Evolutionary conservation across 1,140 invertebrate genomes (phyloP).

Genomic region (Leptopilina clavipes): DNA sequence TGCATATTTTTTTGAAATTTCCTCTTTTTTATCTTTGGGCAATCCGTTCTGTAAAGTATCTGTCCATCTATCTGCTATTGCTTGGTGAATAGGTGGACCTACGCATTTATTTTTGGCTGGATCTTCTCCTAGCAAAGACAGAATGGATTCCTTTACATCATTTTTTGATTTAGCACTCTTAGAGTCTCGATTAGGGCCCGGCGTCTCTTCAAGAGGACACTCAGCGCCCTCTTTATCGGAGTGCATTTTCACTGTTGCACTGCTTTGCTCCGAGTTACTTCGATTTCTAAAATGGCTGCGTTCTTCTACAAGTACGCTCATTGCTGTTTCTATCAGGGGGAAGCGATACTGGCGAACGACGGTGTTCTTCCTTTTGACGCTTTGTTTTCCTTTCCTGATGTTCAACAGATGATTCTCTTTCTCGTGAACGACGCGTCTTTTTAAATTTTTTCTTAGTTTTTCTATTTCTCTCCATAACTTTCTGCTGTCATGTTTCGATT

Average conservation of each 20-base stretch:
- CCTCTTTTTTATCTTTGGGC: background rate
- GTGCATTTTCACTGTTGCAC: too few relatives aligned
- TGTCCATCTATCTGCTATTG: background rate
- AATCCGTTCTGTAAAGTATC: background rate
- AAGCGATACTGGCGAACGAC: background rate
- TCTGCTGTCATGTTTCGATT: background rate
- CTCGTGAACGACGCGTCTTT: background rate
- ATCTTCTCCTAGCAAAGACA: background rate
- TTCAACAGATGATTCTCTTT: background rate
- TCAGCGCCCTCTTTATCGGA: background rate
- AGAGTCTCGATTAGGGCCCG: background rate
- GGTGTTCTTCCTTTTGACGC: background rate
- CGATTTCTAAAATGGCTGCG: too few relatives aligned
- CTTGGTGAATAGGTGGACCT: background rate
- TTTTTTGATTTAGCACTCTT: background rate
- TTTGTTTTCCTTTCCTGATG: background rate
- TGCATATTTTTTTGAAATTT: background rate
- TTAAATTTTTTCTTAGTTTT: background rate
- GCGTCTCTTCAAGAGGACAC: background rate
- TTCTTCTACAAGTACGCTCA: background rate
- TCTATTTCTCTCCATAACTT: background rate
- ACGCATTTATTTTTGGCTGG: background rate
- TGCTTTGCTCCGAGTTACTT: too few relatives aligned
- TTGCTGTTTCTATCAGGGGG: background rate
- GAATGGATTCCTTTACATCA: background rate